These are phyloP conservation scores for Bradypodion ventrale DNA, from an alignment of 2,797 vertebrate genomes.

Conservation along the genomic window DNA sequence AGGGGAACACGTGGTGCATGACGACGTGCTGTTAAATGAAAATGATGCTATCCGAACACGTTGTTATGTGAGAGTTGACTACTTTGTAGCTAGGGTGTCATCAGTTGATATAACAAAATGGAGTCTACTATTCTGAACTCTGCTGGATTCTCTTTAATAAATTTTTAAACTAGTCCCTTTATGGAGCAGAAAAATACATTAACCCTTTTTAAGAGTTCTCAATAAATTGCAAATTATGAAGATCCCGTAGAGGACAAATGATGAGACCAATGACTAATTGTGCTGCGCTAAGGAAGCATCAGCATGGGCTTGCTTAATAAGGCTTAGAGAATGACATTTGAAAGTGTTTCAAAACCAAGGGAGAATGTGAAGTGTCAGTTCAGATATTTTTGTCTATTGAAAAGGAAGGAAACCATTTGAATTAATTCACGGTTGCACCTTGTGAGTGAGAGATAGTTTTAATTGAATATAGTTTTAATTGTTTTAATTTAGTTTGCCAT, in stretches of 20 bases:
- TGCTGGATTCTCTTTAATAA: constrained; percentile 15
- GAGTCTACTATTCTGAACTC: constrained; percentile 2
- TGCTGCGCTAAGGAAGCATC: constrained; percentile 4
- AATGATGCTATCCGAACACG: no score
- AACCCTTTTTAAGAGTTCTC: constrained; percentile 45
- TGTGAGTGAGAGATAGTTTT: constrained; percentile 8
- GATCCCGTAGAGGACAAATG: constrained; percentile 34
- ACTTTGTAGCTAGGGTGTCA: background rate
- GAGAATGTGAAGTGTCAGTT: background rate
- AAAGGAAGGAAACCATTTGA: background rate
- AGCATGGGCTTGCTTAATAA: background rate
- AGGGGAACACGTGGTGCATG: no score
- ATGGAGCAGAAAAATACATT: constrained; percentile 22
- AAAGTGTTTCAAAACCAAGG: constrained; percentile 9
- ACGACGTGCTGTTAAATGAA: no score
- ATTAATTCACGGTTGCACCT: constrained; percentile 12
- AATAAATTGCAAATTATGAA: constrained; percentile 33
- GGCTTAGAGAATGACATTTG: constrained; percentile 1
- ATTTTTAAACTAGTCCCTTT: constrained; percentile 28
- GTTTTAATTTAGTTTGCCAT: constrained; percentile 85
- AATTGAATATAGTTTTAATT: constrained; percentile 27
- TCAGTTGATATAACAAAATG: background rate
- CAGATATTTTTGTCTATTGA: background rate
- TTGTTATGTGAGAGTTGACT: no score
- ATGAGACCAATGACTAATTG: constrained; percentile 28